phyloP scores from a whole-genome alignment of 2,797 vertebrate genomes.

The Sebastolobus alascanus region DNA sequence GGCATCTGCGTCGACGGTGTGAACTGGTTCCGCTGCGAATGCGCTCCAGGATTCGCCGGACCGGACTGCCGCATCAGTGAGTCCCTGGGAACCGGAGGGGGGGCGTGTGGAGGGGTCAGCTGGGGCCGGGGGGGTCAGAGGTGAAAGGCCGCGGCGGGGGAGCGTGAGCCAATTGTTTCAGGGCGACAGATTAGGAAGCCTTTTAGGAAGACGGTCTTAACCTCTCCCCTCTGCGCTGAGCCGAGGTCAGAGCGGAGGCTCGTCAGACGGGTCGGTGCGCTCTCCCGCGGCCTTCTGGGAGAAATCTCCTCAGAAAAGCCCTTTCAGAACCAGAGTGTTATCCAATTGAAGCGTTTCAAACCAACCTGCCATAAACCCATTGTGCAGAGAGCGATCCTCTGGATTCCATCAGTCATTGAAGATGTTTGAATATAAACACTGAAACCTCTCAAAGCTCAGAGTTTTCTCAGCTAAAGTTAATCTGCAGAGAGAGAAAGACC shows the following conservation, averaged over 20 bases:
- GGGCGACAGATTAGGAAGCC: slow-evolving; percentile 67
- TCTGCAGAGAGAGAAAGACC: background rate
- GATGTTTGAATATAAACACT: slow-evolving; percentile 24
- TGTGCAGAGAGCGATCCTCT: slow-evolving; percentile 18
- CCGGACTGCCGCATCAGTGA: slow-evolving; percentile 98
- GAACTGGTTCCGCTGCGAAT: slow-evolving; percentile 98
- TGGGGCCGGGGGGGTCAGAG: slow-evolving; percentile 44
- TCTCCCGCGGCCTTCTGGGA: slow-evolving; percentile 56
- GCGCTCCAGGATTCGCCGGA: slow-evolving; percentile 93
- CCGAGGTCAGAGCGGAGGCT: slow-evolving; percentile 60
- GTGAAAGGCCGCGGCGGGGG: slow-evolving; percentile 62
- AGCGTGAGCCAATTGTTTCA: slow-evolving; percentile 56
- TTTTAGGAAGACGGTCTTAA: slow-evolving; percentile 70
- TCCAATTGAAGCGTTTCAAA: slow-evolving; percentile 32
- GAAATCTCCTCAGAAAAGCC: slow-evolving; percentile 56
- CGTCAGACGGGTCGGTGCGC: slow-evolving; percentile 59
- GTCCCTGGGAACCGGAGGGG: slow-evolving; percentile 73
- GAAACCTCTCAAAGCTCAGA: slow-evolving; percentile 6
- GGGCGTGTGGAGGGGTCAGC: slow-evolving; percentile 43
- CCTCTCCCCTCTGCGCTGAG: slow-evolving; percentile 60
- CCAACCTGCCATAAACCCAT: background rate
- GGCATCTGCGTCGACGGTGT: slow-evolving; percentile 94
- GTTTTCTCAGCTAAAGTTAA: background rate
- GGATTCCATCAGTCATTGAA: slow-evolving; percentile 20
- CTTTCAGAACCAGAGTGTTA: slow-evolving; percentile 37